phyloP scores from a whole-genome alignment of 2,113 vertebrate genomes.

The Anarhynchus alexandrinus region DNA sequence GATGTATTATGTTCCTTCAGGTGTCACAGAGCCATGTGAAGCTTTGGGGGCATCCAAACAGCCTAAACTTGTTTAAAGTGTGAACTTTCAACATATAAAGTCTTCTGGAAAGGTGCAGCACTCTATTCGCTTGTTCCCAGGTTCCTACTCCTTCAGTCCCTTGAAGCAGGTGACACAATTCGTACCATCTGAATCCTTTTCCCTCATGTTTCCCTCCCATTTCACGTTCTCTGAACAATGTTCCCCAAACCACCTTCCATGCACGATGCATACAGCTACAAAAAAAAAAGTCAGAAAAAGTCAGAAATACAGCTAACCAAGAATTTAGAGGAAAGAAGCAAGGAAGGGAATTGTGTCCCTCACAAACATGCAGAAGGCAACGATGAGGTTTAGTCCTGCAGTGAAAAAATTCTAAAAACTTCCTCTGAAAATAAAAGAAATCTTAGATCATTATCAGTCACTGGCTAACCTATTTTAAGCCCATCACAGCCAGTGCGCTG shows the following conservation, averaged over 20 bases:
- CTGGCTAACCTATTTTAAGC: slow-evolving; percentile 60
- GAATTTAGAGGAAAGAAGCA: neutral
- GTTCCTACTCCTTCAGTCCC: neutral
- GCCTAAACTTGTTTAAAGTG: neutral
- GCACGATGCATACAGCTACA: neutral
- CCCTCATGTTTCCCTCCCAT: neutral
- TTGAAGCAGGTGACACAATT: neutral
- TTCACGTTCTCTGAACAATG: neutral
- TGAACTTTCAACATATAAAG: neutral
- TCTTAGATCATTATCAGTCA: slow-evolving; percentile 47
- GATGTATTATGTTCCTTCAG: neutral
- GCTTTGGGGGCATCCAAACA: neutral
- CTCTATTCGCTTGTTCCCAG: neutral
- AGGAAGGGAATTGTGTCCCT: neutral
- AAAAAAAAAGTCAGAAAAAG: neutral
- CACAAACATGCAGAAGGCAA: neutral
- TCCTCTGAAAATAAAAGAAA: slow-evolving; percentile 45
- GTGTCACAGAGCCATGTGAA: neutral
- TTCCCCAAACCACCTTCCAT: neutral
- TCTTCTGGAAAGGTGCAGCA: neutral
- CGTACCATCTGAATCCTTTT: neutral
- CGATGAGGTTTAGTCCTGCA: neutral
- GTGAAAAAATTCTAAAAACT: neutral
- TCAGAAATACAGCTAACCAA: neutral
- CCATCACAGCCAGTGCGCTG: neutral